Base-by-base conservation (phyloP, 2,113 vertebrate species). In the Sylvia atricapilla region DNA sequence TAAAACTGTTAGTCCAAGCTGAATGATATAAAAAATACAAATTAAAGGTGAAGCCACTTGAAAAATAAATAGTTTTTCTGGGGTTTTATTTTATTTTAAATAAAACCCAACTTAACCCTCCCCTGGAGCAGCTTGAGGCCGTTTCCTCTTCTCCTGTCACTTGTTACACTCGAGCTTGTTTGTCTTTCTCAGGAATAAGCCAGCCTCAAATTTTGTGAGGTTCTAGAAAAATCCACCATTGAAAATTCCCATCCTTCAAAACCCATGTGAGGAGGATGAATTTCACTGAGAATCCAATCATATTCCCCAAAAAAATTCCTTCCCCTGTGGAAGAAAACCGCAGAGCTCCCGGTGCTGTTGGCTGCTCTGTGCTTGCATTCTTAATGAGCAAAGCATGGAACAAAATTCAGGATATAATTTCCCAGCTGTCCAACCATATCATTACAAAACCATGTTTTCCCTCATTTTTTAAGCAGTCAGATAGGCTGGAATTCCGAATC, bases 401-500 rank as follows among this genome's bases (percentile, higher is more conserved):
- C 62, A 96, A 97, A 98, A 97, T 97, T 84, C 92, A 97, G 95
- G 85, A 91, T 60, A 97, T 93, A 67, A 97, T 98, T 98, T 97
- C 96, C 97, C 97, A 97, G 97, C 97, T 98, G 97, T 97, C 95
- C 93, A 96, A 83, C 94, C 82, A 30, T 95, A 92, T 96, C 64
- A 97, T 97, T 96, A 97, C 86, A 96, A 97, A 97, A 96, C 93
- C 94, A 98, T 91, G 93, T 88, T 97, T 96, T 22, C 21, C 93
- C 95, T 98, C 95, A 96, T 98, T 97, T 76, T 69, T 94, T 97
- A 97, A 97, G 96, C 90, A 95, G 96, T 91, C 95, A 95, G 96
- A 92, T 94, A 89, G 89, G 53, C 89, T 97, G 94, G 96, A 98
- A 98, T 98, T 97, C 95, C 93, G 95, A 98, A 98, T 98, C 97